phyloP scores from a whole-genome alignment of 2,113 vertebrate genomes.

The Protobothrops mucrosquamatus region DNA sequence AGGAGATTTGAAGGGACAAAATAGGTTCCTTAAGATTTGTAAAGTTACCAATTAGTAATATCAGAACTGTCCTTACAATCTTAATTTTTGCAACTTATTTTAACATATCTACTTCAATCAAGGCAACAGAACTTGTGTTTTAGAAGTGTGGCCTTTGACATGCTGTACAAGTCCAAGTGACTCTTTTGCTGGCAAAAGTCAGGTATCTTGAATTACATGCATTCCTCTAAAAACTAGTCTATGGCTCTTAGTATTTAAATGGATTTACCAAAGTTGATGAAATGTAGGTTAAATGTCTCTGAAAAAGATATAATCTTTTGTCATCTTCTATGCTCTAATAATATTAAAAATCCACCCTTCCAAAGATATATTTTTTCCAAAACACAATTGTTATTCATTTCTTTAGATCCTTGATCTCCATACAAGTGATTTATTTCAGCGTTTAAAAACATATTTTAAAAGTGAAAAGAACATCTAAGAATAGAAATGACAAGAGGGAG shows the following conservation, averaged over 20 bases:
- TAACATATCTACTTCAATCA: not conserved
- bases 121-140: not conserved
- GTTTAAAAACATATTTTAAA: slow-evolving; percentile 50
- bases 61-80: not conserved
- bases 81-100: not conserved
- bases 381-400: slow-evolving; percentile 60
- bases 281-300: slow-evolving; percentile 56
- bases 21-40: not conserved
- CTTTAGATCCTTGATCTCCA: slow-evolving; percentile 44
- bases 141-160: not conserved
- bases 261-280: slow-evolving; percentile 17
- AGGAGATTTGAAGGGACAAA: not conserved
- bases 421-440: slow-evolving; percentile 58
- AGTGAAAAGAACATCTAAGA: slow-evolving; percentile 55
- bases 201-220: not conserved
- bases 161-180: not conserved
- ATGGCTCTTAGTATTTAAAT: slow-evolving; percentile 58
- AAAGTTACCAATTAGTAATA: not conserved
- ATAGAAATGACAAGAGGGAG: slow-evolving; percentile 46
- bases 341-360: slow-evolving; percentile 51
- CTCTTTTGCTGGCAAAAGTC: not conserved
- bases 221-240: slow-evolving; percentile 25
- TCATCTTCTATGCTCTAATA: slow-evolving; percentile 51
- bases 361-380: slow-evolving; percentile 44
- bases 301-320: slow-evolving; percentile 59